Evolutionary conservation across 2,888 invertebrate genomes (phyloP).

Genomic region (Halocaridina rubra): DNA sequence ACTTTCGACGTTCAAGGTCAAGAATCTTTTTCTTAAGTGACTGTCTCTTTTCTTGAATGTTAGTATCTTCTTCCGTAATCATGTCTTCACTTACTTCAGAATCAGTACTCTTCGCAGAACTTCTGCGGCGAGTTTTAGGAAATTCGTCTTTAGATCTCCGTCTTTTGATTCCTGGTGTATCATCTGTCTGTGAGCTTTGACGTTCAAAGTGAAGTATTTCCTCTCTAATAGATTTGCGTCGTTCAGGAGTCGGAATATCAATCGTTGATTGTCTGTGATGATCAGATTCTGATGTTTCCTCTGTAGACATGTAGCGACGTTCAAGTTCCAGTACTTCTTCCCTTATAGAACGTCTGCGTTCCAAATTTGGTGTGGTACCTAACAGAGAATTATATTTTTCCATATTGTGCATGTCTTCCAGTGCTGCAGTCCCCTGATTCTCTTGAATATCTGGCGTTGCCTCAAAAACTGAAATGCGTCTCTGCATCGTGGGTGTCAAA

Average conservation of each 20-base stretch:
- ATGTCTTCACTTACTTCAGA: not conserved
- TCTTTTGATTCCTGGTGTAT: not conserved
- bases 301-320: not conserved
- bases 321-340: not conserved
- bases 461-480: slow-evolving; percentile 31
- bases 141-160: not conserved
- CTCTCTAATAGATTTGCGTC: not conserved
- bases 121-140: not conserved
- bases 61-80: not conserved
- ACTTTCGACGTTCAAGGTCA: not conserved
- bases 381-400: not conserved
- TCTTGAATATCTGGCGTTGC: not conserved
- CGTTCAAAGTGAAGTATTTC: not conserved
- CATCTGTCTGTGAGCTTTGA: slow-evolving; percentile 5
- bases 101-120: not conserved
- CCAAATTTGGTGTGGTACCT: not conserved
- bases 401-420: not conserved
- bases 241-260: not conserved
- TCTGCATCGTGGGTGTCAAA: slow-evolving; percentile 33
- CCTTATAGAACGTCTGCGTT: not conserved
- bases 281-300: not conserved
- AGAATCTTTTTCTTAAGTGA: not conserved
- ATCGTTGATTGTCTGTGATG: not conserved
- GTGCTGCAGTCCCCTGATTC: not conserved
- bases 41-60: not conserved